Evolutionary conservation across 2,888 invertebrate genomes (phyloP), one percentile per base, ranked within the genome.

Genomic region (Melinaea menophilus): DNA sequence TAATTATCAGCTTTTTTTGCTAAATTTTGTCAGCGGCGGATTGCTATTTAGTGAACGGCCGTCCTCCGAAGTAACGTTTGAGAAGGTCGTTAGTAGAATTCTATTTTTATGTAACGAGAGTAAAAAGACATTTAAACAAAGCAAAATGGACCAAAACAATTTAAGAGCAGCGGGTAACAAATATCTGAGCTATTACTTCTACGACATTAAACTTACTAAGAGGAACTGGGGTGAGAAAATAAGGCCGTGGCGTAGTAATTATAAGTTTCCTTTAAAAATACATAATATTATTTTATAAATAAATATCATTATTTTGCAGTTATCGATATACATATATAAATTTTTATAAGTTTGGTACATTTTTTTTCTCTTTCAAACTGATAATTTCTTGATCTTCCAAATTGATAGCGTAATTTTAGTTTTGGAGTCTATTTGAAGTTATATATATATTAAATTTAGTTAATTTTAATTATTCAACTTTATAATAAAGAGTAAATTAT

Each of bases 181-280:
- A 56, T 64, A 64, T 45, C 56, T 51, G 55, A 61, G 51, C 58
- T 41, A 64, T 64, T 64, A 56, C 61, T 64, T 64, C 61, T 61
- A 58, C 58, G 12, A 64, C 64, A 64, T 64, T 61, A 61, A 61
- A 22, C 61, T 46, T 56, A 35, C 64, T 61, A 58, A 61, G 55
- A 45, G 51, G 31, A 41, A 56, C 45, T 33, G 55, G 56, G 22
- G 41, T n/a, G 56, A 51, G 56, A 55, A 64, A 47, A 60, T 60
- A 57, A 54, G 51, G 54, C 55, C 47, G 33, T 57, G 41, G 11
- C 51, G 35, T 31, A 54, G 34, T 41, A 41, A 41, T 41, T 56
- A 60, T 57, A 37, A 54, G 33, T 35, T 55, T 7, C 9, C 5
- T 31, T 31, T 51, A 31, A 41, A 37, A 41, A 41, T 9, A 41